Base-by-base conservation (phyloP, 2,888 invertebrate genomes). In the Dorcus hopei region DNA sequence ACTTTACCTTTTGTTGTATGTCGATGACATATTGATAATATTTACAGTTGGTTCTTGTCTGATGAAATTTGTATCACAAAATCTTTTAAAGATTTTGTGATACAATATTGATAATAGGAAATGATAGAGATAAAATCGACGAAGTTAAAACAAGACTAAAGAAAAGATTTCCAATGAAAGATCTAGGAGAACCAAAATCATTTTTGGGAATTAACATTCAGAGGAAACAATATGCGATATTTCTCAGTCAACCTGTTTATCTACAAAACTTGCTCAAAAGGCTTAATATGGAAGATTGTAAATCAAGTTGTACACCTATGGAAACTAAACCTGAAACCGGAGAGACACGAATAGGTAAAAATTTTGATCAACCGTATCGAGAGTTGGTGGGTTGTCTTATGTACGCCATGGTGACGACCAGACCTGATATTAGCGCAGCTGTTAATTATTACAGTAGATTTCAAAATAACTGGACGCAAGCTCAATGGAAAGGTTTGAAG, bases 141-240 rank as follows among this genome's bases (percentile, higher is more conserved):
- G 14, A 14, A 14, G 14, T 14, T 14, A 14, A 14, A 14, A 14
- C 14, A 14, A 14, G 14, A 14, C 14, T 14, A 14, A 1, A 14
- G 14, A 14, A 14, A 14, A 14, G 14, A 14, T 73, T 72, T 52
- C 48, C 58, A 38, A 70, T 71, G 61, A 69, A 66, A 61, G 70
- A 71, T 52, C 38, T 70, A 26, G 70, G 70, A n/a, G 57, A 64
- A 45, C 58, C 62, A 7, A 52, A 63, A 38, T 61, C 52, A 3
- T 71, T 70, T 52, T 61, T 72, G 0, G 70, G 70, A 49, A 70
- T 71, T 9, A 65, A 65, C 23, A 65, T 72, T 41, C 49, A 52
- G 23, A 55, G 61, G 49, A 64, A 40, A n/a, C 16, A 60, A 23
- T 50, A 66, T 38, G 61, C 57, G 47, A 38, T 71, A 5, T 54